phyloP scores from a whole-genome alignment of 2,888 invertebrate genomes.

The Sipha maydis region DNA sequence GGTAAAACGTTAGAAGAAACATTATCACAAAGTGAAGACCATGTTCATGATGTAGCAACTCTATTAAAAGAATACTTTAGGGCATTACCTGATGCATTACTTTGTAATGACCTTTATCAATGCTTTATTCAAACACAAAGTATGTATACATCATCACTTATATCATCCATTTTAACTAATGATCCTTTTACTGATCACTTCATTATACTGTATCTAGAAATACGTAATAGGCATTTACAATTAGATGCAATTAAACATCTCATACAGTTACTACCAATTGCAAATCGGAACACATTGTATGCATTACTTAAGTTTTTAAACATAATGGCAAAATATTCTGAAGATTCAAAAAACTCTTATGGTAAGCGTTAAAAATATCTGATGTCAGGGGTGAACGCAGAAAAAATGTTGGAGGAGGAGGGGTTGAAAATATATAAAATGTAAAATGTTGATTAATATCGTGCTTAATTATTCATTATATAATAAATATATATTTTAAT shows the following conservation, averaged over 20 bases:
- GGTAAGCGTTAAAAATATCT: constrained; percentile 66
- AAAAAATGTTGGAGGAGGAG: no score
- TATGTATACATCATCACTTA: constrained; percentile 67
- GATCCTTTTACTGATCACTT: neutral
- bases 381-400: no score
- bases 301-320: constrained; percentile 84
- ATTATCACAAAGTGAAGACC: constrained; percentile 80
- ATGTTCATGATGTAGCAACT: constrained; percentile 93
- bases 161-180: neutral
- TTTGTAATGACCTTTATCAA: constrained; percentile 88
- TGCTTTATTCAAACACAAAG: constrained; percentile 93
- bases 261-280: constrained; percentile 84
- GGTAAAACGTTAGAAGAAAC: constrained; percentile 73
- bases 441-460: no score
- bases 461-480: no score
- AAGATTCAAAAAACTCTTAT: constrained; percentile 73
- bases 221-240: constrained; percentile 72
- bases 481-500: no score
- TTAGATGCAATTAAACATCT: constrained; percentile 85
- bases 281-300: constrained; percentile 89
- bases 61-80: constrained; percentile 92
- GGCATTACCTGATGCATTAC: constrained; percentile 90
- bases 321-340: constrained; percentile 78
- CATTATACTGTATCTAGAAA: constrained; percentile 62
- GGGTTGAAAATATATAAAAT: no score